Base-by-base conservation (phyloP, 2,113 vertebrate species). In the Cottus gobio region DNA sequence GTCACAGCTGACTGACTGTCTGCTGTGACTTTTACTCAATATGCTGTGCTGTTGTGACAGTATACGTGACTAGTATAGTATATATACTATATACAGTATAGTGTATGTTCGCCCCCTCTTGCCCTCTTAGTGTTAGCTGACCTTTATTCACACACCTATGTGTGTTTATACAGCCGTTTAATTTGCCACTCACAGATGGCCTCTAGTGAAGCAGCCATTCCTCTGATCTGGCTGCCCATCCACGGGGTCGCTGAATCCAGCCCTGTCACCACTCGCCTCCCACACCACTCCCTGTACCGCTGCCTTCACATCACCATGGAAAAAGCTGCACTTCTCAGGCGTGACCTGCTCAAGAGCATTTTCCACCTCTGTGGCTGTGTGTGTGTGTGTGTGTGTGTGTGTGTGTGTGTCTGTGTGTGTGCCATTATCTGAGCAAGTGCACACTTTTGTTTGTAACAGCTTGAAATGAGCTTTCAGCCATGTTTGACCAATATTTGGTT, bases 311-410 rank as follows among this genome's bases (percentile, higher is more conserved):
- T 87, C 52, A 63, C 82, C 80, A 88, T 93, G 92, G 93, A 93
- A 93, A 93, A 93, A 90, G 83, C 92, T 85, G 83, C 86, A 82
- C 91, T 88, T 70, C 83, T 90, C 89, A 86, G 84, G 89, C 82
- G 64, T 91, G 93, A 93, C 93, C 93, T 79, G 73, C 83, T 93
- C 84, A 92, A 94, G 93, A 93, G 90, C 71, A 87, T 93, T 93
- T 94, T 93, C 91, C 92, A 94, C 91, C 90, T 93, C 72, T 74
- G 81, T 75, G 54, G 68, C 22, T 80, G 62, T 77, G 52, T 68
- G 68, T 31, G 58, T 71, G 68, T 31, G 54, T 63, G 52, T 48
- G 67, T 56, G 37, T 67, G 34, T 63, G 50, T 76, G 56, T 65
- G 39, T 84, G 66, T 75, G 58, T 68, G 68, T 28, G 52, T 71